Evolutionary conservation across 1,140 invertebrate species (phyloP).

Genomic region (Penaeus indicus): DNA sequence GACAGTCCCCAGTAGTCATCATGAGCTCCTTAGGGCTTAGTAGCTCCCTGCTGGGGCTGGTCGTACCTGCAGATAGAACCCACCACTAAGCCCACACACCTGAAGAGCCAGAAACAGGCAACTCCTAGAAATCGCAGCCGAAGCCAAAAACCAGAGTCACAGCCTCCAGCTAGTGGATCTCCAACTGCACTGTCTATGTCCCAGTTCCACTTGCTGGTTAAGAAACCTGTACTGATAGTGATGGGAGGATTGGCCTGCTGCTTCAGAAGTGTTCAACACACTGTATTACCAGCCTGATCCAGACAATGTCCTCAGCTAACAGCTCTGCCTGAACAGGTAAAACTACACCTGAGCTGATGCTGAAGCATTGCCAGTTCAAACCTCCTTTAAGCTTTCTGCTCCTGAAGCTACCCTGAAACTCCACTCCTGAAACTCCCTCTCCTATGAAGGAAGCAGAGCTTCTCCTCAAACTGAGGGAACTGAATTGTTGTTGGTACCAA

Average conservation of each 20-base stretch:
- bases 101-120: no score
- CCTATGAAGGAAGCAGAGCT: neutral
- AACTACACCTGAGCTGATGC: neutral
- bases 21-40: conserved; percentile 37
- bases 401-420: no score
- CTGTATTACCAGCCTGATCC: conserved; percentile 42
- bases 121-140: neutral
- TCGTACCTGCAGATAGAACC: neutral
- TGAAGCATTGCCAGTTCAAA: neutral
- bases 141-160: conserved; percentile 14
- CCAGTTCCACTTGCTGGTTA: conserved; percentile 30
- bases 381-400: no score
- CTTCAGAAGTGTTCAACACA: conserved; percentile 35
- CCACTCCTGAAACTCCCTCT: neutral
- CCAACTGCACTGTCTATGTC: conserved; percentile 32
- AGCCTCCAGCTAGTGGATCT: neutral
- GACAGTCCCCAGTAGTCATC: neutral
- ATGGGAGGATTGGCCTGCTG: conserved; percentile 55
- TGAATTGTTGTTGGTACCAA: neutral
- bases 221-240: conserved; percentile 45
- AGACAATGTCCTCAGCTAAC: neutral
- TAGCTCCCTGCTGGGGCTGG: neutral
- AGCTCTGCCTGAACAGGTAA: neutral
- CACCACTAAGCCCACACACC: no score
- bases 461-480: neutral